Base-by-base conservation (phyloP, 1,140 invertebrate genomes). In the Aphelenchoides besseyi region DNA sequence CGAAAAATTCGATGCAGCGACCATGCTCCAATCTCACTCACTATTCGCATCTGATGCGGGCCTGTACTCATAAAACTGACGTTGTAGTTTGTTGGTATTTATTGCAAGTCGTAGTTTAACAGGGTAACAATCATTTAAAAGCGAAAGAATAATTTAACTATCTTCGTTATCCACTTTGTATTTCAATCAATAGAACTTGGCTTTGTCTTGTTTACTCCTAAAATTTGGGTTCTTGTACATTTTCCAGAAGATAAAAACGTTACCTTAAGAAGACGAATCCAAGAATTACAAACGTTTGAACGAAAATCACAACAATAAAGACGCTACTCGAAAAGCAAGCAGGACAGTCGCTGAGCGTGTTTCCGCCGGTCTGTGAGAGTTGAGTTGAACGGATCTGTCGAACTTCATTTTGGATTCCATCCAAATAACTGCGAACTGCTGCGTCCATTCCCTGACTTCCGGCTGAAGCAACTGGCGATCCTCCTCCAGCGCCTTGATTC, bases 1-100 rank as follows among this genome's bases (percentile, higher is more conserved):
- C 88, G 86, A 62, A 85, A 90, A 72, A 89, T 93, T 2, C 88
- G 87, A 79, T 92, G 92, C n/a, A 93, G 91, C 81, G 92, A 94
- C 83, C 92, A 94, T 85, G 93, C 92, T 81, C 92, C 92, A 0
- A 88, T 93, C 32, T 68, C 79, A 26, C 18, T 78, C 29, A 68
- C 41, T 26, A 77, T 77, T 52, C 16, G 74, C 33, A 70, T 75
- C 61, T 75, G 32, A 75, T 66, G 12, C 16, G 16, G 29, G 12
- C 29, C n/a, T 3, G 23, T 33, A 59, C 5, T 59, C 55, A 23
- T 5, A 59, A 18, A 59, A 59, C 12, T 8, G n/a, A 41, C 5
- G 5, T 41, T 41, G 37, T 41, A 23, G 18, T 8, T 8, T 8
- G 55, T 59, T 59, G 37, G 37, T 8, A 33, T 5, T 59, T 59